Conservation (phyloP, 1,140 invertebrate genomes). For the Geopemphigus sp. region DNA sequence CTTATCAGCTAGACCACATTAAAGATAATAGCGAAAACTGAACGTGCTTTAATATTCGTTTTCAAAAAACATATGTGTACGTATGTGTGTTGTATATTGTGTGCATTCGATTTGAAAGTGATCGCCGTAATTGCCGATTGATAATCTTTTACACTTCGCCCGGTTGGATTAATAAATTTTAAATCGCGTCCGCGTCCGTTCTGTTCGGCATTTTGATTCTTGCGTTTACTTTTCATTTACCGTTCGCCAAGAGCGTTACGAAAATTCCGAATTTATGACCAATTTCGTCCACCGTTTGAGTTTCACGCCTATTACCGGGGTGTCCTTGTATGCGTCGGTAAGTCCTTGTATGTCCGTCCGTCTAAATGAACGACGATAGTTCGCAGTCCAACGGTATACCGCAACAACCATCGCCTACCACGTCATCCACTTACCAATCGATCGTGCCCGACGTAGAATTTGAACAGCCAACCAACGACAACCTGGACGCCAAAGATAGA, state of each 20-base stretch:
- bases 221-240: not conserved
- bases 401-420: slow-evolving; percentile 20
- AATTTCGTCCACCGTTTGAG: not conserved
- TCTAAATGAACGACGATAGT: slow-evolving; percentile 43
- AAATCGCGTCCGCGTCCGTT: too few relatives aligned
- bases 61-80: slow-evolving; percentile 22
- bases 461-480: slow-evolving; percentile 29
- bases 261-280: slow-evolving; percentile 24
- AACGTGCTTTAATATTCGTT: not conserved
- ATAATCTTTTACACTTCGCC: not conserved
- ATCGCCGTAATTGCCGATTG: not conserved
- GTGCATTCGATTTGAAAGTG: not conserved
- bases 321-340: slow-evolving; percentile 15
- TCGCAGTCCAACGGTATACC: slow-evolving; percentile 17
- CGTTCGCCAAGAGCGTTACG: not conserved
- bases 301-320: not conserved
- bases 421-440: slow-evolving; percentile 25
- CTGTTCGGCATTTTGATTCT: too few relatives aligned
- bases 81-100: not conserved
- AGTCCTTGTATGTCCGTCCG: slow-evolving; percentile 6
- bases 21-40: slow-evolving; percentile 18
- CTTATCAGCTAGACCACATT: slow-evolving; percentile 28
- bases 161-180: too few relatives aligned
- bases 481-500: slow-evolving; percentile 64
- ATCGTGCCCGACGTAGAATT: slow-evolving; percentile 30